phyloP scores from a whole-genome alignment of 2,797 vertebrate genomes.

The Phalanger gymnotis region DNA sequence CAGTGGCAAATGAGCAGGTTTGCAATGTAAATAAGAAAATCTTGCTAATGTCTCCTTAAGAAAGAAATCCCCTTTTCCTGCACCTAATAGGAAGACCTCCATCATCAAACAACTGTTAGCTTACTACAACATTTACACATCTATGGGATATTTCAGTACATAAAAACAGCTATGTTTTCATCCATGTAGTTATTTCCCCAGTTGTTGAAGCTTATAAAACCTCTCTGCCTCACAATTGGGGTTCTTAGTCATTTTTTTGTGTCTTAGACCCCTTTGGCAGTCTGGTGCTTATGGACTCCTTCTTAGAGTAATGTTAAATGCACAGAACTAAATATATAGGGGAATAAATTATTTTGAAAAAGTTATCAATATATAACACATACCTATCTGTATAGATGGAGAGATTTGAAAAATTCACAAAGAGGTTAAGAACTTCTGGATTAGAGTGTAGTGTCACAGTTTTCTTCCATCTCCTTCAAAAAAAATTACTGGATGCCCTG shows the following conservation, averaged over 20 bases:
- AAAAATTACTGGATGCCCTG: not conserved
- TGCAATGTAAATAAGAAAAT: conserved; percentile 56
- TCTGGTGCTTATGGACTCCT: not conserved
- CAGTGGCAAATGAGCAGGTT: conserved; percentile 68
- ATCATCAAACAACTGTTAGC: not conserved
- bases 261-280: not conserved
- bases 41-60: conserved; percentile 37
- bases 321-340: not conserved
- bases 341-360: not conserved
- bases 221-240: not conserved
- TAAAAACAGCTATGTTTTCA: not conserved
- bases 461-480: not conserved
- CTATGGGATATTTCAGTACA: not conserved
- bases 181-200: not conserved
- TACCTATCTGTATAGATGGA: not conserved
- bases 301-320: not conserved
- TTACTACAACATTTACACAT: not conserved
- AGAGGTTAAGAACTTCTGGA: not conserved
- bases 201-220: not conserved
- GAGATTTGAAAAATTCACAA: not conserved
- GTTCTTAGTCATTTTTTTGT: not conserved
- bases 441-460: not conserved
- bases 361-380: not conserved
- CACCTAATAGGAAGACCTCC: conserved; percentile 22
- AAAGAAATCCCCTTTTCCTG: conserved; percentile 50